Percentiles rank a stretch among this genome's conserved stretches.
These are phyloP conservation scores for Megaleporinus macrocephalus DNA, from an alignment of 2,113 vertebrate species.

Conservation along the genomic window DNA sequence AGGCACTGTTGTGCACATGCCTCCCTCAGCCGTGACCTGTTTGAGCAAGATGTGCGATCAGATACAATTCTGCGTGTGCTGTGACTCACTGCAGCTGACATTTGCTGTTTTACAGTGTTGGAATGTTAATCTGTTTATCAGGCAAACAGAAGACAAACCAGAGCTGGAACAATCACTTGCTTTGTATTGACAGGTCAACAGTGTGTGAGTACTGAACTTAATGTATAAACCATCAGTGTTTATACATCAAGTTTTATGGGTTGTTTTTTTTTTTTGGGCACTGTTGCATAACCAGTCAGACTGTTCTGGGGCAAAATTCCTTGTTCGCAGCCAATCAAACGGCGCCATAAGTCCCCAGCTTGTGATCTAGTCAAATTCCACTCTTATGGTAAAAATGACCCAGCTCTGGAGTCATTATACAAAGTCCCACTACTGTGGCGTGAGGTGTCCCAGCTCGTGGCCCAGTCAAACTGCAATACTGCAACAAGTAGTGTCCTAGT, in stretches of 20 bases:
- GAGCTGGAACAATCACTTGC: not conserved
- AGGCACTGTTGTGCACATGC: not conserved
- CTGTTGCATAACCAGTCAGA: no score
- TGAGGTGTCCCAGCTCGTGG: no score
- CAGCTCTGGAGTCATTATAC: no score
- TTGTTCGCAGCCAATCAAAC: no score
- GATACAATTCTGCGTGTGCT: not conserved
- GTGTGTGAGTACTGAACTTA: not conserved
- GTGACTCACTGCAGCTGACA: conserved; percentile 8
- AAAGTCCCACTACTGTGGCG: no score
- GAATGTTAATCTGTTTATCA: not conserved
- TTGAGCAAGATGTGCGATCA: conserved; percentile 3
- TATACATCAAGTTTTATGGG: not conserved
- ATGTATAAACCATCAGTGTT: not conserved
- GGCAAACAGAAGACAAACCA: not conserved
- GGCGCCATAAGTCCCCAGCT: no score
- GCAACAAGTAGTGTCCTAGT: no score
- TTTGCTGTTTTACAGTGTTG: not conserved
- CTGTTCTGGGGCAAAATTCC: no score
- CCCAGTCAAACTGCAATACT: no score
- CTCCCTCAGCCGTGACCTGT: conserved; percentile 1
- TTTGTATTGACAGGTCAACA: not conserved
- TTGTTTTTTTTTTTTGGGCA: no score
- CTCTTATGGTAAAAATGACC: no score
- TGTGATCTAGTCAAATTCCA: no score